phyloP scores from a whole-genome alignment of 2,113 vertebrate genomes.

The Pygoscelis adeliae region DNA sequence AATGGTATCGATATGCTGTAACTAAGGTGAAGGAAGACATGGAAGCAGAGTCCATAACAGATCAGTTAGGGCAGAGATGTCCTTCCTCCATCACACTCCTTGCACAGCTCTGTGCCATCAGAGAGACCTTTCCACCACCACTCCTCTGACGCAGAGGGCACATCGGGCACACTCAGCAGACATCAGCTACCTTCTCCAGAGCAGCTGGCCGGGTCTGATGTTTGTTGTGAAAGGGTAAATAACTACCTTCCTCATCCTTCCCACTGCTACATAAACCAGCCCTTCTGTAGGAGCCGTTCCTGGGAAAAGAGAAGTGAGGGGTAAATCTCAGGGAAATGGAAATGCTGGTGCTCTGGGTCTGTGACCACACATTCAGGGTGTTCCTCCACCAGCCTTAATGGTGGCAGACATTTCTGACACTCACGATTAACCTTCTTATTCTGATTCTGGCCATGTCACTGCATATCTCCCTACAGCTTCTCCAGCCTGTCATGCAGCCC shows the following conservation, averaged over 20 bases:
- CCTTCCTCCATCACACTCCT: background rate
- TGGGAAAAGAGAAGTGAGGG: background rate
- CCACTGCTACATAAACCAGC: background rate
- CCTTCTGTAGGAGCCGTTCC: background rate
- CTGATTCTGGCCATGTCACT: background rate
- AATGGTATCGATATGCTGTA: rapidly evolving
- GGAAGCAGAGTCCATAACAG: background rate
- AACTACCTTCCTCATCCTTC: background rate
- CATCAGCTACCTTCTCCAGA: background rate
- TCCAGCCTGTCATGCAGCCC: background rate
- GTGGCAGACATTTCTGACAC: background rate
- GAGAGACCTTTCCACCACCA: background rate
- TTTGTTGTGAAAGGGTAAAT: background rate
- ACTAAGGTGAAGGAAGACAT: rapidly evolving
- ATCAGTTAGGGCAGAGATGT: background rate
- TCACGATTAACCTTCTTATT: background rate
- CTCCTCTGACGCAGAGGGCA: background rate
- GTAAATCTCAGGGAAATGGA: background rate
- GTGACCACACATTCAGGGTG: background rate
- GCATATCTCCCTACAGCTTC: background rate
- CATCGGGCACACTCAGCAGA: background rate
- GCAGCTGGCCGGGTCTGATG: background rate
- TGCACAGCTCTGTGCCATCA: background rate
- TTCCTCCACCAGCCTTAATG: background rate
- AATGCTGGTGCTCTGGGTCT: background rate